Evolutionary conservation across 2,113 vertebrate species (phyloP).

Genomic region (Malurus elegans): DNA sequence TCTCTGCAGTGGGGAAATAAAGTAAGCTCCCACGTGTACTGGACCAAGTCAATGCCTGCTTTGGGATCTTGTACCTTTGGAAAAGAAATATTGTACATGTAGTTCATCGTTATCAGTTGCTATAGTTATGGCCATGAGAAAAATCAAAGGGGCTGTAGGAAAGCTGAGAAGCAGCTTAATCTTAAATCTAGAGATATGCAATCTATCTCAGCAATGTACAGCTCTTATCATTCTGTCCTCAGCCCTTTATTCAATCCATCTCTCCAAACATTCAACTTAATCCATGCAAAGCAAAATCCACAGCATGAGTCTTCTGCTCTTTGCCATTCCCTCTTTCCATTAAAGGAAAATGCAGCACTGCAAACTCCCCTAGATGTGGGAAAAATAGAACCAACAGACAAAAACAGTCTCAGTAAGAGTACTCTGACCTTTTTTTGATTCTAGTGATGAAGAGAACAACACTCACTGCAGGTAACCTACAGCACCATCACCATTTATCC

Average conservation of each 20-base stretch:
- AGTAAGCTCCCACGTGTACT: background rate
- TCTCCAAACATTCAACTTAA: background rate
- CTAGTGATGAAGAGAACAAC: background rate
- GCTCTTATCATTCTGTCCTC: background rate
- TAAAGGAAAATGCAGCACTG: background rate
- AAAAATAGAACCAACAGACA: background rate
- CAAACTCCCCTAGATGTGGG: background rate
- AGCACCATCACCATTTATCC: background rate
- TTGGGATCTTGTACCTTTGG: background rate
- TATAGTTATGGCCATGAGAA: background rate
- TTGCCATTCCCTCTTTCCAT: background rate
- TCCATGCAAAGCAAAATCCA: background rate
- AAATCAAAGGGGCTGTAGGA: background rate
- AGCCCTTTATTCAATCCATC: background rate
- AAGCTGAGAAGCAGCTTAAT: background rate
- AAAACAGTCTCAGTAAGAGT: background rate
- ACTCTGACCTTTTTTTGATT: background rate
- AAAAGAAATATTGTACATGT: background rate
- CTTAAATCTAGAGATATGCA: background rate
- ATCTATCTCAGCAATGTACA: background rate
- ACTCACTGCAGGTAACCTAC: background rate
- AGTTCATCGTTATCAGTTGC: background rate
- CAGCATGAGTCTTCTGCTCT: background rate
- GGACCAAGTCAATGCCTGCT: background rate
- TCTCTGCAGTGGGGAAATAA: background rate